Evolutionary conservation across 2,888 invertebrate species (phyloP).

Genomic region (Thyatira batis): DNA sequence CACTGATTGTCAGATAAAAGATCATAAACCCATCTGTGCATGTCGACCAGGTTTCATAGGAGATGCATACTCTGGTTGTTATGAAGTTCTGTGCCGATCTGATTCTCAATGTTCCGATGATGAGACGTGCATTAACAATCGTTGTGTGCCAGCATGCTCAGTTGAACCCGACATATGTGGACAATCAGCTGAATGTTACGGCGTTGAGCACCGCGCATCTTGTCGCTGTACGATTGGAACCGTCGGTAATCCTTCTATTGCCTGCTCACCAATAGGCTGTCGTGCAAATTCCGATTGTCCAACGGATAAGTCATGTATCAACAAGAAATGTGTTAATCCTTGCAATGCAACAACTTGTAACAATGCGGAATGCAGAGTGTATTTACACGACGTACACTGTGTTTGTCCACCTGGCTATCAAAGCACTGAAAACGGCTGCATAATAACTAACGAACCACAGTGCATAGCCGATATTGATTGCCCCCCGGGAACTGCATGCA

Average conservation of each 20-base stretch:
- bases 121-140: constrained; percentile 91
- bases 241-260: constrained; percentile 89
- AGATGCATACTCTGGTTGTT: constrained; percentile 91
- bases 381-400: constrained; percentile 90
- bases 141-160: constrained; percentile 91
- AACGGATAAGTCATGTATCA: constrained; percentile 89
- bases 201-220: constrained; percentile 89
- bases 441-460: constrained; percentile 80
- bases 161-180: constrained; percentile 88
- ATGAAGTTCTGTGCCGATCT: constrained; percentile 87
- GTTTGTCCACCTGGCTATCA: constrained; percentile 90
- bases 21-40: constrained; percentile 94
- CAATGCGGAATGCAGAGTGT: constrained; percentile 88
- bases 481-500: constrained; percentile 91
- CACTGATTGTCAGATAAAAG: constrained; percentile 91
- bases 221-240: constrained; percentile 93
- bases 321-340: constrained; percentile 89
- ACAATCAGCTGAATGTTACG: constrained; percentile 89
- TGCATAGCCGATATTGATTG: constrained; percentile 92
- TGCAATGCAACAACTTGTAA: constrained; percentile 88
- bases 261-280: constrained; percentile 92
- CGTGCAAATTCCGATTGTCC: constrained; percentile 91
- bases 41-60: constrained; percentile 92
- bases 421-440: constrained; percentile 84
- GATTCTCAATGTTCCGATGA: constrained; percentile 91